A percentile compares a stretch with the other conserved stretches of the same genome.
phyloP scores from a whole-genome alignment of 1,140 invertebrate genomes.

The Microplitis mediator region DNA sequence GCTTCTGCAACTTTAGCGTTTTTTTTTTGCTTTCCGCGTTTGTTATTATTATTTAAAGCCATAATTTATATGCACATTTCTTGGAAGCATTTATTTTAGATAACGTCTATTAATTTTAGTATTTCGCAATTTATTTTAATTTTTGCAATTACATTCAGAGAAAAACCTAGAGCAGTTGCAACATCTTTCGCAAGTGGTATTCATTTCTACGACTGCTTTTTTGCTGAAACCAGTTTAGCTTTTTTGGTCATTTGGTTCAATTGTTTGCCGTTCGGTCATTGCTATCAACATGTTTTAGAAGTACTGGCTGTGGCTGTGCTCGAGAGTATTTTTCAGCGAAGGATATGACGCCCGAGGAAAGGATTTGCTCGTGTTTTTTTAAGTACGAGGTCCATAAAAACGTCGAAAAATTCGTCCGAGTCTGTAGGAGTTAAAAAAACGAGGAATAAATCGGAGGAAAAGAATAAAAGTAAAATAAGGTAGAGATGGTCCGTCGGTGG shows the following conservation, averaged over 20 bases:
- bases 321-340: background rate
- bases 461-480: background rate
- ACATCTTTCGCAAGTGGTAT: too few species aligned
- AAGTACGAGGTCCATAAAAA: constrained; percentile 12
- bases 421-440: constrained; percentile 8
- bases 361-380: background rate
- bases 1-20: background rate
- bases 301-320: too few species aligned
- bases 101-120: too few species aligned
- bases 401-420: constrained; percentile 22
- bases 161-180: too few species aligned
- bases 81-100: too few species aligned
- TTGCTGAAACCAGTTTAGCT: too few species aligned
- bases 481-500: constrained; percentile 4
- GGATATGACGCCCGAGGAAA: background rate
- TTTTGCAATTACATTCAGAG: too few species aligned
- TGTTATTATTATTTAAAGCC: background rate
- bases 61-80: background rate
- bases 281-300: too few species aligned
- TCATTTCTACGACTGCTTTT: too few species aligned
- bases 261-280: too few species aligned
- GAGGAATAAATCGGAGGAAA: background rate
- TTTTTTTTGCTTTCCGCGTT: background rate
- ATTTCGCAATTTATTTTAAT: too few species aligned
- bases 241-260: too few species aligned